Percentiles rank a stretch among this genome's conserved stretches.
phyloP scores from a whole-genome alignment of 2,113 vertebrate species.

The Spilogale gracilis region DNA sequence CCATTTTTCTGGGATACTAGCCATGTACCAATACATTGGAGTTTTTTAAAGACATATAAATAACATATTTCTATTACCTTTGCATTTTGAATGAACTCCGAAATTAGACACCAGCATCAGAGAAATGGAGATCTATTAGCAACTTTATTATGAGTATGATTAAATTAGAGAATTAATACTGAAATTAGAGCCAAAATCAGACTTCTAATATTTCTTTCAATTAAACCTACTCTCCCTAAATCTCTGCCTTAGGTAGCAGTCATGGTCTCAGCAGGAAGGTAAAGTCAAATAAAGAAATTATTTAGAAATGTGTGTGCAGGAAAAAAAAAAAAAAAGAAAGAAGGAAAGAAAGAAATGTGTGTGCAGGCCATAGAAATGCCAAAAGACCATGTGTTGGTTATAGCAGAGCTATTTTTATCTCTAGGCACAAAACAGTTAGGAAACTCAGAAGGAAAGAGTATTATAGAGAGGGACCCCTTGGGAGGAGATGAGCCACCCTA shows the following conservation, averaged over 20 bases:
- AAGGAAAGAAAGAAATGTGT: not conserved
- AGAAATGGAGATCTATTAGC: not conserved
- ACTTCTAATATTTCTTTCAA: not conserved
- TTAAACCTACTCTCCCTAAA: not conserved
- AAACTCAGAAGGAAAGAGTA: not conserved
- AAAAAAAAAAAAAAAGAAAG: too few species aligned
- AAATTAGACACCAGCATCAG: not conserved
- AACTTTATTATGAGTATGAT: not conserved
- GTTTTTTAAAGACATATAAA: not conserved
- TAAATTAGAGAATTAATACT: not conserved
- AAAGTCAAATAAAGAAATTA: not conserved
- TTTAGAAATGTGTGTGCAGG: not conserved
- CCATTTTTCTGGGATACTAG: not conserved
- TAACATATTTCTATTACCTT: not conserved
- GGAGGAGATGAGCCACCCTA: not conserved
- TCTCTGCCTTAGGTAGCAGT: not conserved
- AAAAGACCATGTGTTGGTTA: not conserved
- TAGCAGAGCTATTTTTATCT: not conserved
- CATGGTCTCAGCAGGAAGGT: not conserved
- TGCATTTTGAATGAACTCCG: not conserved
- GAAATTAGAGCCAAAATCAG: not conserved
- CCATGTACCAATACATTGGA: not conserved
- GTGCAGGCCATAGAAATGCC: not conserved
- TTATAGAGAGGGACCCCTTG: accelerated
- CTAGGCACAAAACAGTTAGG: not conserved